Base-by-base conservation (phyloP, 1,140 invertebrate species). In the Leucophenga varia region DNA sequence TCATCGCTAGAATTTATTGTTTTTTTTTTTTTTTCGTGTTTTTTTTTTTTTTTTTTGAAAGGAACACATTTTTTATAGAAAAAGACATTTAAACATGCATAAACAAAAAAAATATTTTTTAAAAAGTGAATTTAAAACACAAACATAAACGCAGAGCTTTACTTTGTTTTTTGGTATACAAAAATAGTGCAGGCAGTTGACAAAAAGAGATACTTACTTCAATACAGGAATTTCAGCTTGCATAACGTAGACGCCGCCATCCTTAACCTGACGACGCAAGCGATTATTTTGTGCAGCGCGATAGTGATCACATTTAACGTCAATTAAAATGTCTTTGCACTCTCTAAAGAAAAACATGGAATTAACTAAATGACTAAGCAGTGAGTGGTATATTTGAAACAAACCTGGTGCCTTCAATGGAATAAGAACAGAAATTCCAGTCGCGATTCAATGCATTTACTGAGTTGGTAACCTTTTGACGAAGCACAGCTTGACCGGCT, bases 381-480 rank as follows among this genome's bases (percentile, higher is more conserved):
- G n/a, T n/a, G n/a, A n/a, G n/a, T n/a, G n/a, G n/a, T n/a, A n/a
- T n/a, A 31, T n/a, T 14, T 48, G 4, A 19, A 35, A 43, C 34
- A 17, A 32, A 65, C 60, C 61, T 59, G 3, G 72, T 74, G 32
- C 73, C 73, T 22, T 91, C 87, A n/a, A 86, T 81, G 55, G 87
- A 87, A 59, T 91, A 91, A 0, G 91, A 91, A 70, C 91, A 95
- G 84, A 95, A 91, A 77, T 91, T 93, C 93, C 92, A 95, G 54
- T 93, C 89, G 57, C 90, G 82, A 63, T 96, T 95, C 13, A 95
- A 79, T 28, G 90, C 86, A 55, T 93, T 91, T 17, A 96, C 87
- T 13, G 91, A 91, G 57, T 87, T 86, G 54, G 88, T 83, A 2
- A 95, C 91, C 71, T 89, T 90, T 59, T 94, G 89, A 49, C 90